Evolutionary conservation across 2,888 invertebrate species (phyloP).

Genomic region (Phyto melanocephala): DNA sequence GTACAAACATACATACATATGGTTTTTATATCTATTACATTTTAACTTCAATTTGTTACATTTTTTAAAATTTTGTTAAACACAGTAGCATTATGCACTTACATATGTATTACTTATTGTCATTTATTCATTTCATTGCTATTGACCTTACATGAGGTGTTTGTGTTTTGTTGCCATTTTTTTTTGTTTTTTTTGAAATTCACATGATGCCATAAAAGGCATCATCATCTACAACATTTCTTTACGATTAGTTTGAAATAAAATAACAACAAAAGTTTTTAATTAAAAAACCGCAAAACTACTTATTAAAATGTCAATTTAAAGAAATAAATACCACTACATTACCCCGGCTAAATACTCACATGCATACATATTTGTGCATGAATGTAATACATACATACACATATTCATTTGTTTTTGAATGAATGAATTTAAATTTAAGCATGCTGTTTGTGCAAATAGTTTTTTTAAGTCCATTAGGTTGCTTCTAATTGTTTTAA

Average conservation of each 20-base stretch:
- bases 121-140: not conserved
- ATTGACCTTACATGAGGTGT: slow-evolving; percentile 39
- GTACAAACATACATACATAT: too few relatives aligned
- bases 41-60: slow-evolving; percentile 4
- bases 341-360: too few relatives aligned
- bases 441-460: not conserved
- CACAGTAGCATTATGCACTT: not conserved
- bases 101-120: too few relatives aligned
- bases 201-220: slow-evolving; percentile 40
- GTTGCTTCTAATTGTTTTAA: not conserved
- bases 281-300: slow-evolving; percentile 5
- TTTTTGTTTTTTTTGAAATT: not conserved
- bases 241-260: slow-evolving; percentile 6
- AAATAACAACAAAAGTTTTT: not conserved
- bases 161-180: not conserved
- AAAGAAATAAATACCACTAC: not conserved
- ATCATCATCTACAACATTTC: slow-evolving; percentile 1
- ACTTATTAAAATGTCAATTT: slow-evolving; percentile 13
- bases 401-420: not conserved
- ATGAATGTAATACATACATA: too few relatives aligned
- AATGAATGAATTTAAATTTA: slow-evolving; percentile 1
- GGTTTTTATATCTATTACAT: slow-evolving; percentile 1
- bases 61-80: not conserved
- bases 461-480: not conserved
- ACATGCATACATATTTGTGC: not conserved